A percentile compares a stretch with the other conserved stretches of the same genome.
These are phyloP conservation scores for Hypsibius dujardini DNA, from an alignment of 1,140 invertebrate genomes.

Conservation along the genomic window DNA sequence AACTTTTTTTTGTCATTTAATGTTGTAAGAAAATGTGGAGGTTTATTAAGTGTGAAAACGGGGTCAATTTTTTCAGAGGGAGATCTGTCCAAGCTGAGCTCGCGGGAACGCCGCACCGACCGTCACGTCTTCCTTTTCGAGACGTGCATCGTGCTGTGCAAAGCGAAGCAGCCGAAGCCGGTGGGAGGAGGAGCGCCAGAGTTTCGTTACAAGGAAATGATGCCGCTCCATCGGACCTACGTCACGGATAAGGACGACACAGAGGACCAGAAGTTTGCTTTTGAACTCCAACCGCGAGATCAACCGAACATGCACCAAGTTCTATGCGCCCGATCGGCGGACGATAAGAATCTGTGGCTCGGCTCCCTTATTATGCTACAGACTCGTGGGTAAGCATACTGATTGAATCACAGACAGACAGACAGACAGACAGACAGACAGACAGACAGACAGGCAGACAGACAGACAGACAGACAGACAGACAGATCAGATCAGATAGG, in stretches of 20 bases:
- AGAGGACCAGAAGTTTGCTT: constrained; percentile 68
- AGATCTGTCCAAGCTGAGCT: constrained; percentile 58
- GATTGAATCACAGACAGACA: too few species aligned
- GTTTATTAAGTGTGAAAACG: not conserved
- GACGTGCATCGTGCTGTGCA: constrained; percentile 78
- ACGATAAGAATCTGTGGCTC: constrained; percentile 95
- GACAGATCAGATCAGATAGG: too few species aligned
- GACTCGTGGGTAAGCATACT: constrained; percentile 46
- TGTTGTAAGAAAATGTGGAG: constrained; percentile 15
- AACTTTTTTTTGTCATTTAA: constrained; percentile 22
- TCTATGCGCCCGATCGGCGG: constrained; percentile 53
- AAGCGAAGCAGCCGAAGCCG: constrained; percentile 57
- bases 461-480: too few species aligned
- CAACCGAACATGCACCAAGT: constrained; percentile 46
- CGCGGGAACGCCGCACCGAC: constrained; percentile 62
- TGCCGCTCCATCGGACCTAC: constrained; percentile 74
- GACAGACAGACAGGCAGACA: too few species aligned
- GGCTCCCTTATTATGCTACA: constrained; percentile 86
- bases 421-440: too few species aligned
- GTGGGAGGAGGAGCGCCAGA: constrained; percentile 29
- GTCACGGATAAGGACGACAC: constrained; percentile 66
- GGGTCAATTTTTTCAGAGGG: constrained; percentile 49
- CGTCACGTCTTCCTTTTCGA: constrained; percentile 86
- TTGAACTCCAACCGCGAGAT: constrained; percentile 62
- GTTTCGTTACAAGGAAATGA: constrained; percentile 40